Base-by-base conservation (phyloP, 2,888 invertebrate species). In the Synergus umbraculus region DNA sequence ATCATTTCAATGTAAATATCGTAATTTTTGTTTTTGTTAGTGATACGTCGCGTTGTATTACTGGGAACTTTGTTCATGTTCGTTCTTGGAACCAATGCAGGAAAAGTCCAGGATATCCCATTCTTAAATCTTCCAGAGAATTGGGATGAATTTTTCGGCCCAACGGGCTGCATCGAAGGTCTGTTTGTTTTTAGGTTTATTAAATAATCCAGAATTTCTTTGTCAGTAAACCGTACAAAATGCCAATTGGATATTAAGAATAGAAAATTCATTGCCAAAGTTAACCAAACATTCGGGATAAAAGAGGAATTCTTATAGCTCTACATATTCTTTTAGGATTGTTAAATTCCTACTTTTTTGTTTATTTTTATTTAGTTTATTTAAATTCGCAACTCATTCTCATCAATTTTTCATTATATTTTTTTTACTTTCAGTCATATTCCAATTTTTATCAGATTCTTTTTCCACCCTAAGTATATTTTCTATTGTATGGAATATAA, bases 151-250 rank as follows among this genome's bases (percentile, higher is more conserved):
- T 84, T 92, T 80, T 92, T 92, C 86, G 92, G 89, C 86, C 88
- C 89, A 82, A 89, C 89, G 58, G 89, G 89, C 85, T 92, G 92
- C 86, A 88, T 92, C 64, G 90, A 91, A 92, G 92, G 92, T 92
- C 91, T 88, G 89, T 89, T 88, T 84, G 82, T 83, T 85, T 85
- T 83, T 76, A 84, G 79, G 82, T 81, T 86, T 78, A 78, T 84
- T 84, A 79, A 37, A 79, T 78, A 81, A 79, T n/a, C 44, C 29
- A 79, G 41, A 76, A 41, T 58, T 49, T 78, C 41, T 43, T 77
- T 78, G 64, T 76, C n/a, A 49, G 66, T 73, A n/a, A 73, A 37
- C 37, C 12, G 29, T 60, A 18, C 4, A 66, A 66, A 54, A 37
- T 66, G 12, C 46, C 15, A 49, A 13, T 76, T 41, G 29, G 58